Conservation (phyloP, 30 jellyfish, hydroid and myxozoan genomes). For the Sanderia malayensis region DNA sequence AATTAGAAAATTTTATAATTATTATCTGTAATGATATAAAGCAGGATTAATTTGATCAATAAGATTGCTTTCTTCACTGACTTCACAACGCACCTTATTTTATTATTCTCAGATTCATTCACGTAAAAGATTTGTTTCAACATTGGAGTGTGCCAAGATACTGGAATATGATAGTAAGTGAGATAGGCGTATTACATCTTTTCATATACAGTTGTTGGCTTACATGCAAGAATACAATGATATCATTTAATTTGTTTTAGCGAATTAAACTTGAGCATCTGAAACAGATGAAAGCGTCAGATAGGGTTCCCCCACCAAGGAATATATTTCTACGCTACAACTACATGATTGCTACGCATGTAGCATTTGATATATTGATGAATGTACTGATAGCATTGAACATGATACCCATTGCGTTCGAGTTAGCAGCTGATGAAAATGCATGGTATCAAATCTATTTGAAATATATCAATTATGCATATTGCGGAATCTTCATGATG, state of each 20-base stretch:
- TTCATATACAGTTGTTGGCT: too few species aligned
- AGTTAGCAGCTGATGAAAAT: conserved; percentile 53
- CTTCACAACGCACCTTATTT: too few species aligned
- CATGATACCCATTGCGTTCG: conserved; percentile 78
- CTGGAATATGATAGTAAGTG: conserved; percentile 83
- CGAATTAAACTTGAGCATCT: conserved; percentile 56
- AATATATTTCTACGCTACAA: conserved; percentile 84
- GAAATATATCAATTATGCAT: conserved; percentile 75
- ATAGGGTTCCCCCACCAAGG: conserved; percentile 92
- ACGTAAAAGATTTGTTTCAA: conserved; percentile 57
- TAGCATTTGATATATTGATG: conserved; percentile 78
- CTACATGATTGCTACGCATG: conserved; percentile 90
- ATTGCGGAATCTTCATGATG: conserved; percentile 63
- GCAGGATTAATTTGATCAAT: too few species aligned
- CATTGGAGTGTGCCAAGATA: conserved; percentile 89
- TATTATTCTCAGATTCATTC: conserved; percentile 48
- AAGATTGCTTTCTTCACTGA: too few species aligned
- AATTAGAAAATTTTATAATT: too few species aligned
- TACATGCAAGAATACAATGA: neutral
- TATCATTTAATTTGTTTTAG: conserved; percentile 6
- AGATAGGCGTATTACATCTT: neutral
- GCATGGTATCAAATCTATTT: conserved; percentile 47
- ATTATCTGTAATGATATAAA: too few species aligned
- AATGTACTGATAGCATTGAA: conserved; percentile 70
- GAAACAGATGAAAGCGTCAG: conserved; percentile 81